Base-by-base conservation (phyloP, 2,888 invertebrate genomes). In the Pomacea canaliculata region DNA sequence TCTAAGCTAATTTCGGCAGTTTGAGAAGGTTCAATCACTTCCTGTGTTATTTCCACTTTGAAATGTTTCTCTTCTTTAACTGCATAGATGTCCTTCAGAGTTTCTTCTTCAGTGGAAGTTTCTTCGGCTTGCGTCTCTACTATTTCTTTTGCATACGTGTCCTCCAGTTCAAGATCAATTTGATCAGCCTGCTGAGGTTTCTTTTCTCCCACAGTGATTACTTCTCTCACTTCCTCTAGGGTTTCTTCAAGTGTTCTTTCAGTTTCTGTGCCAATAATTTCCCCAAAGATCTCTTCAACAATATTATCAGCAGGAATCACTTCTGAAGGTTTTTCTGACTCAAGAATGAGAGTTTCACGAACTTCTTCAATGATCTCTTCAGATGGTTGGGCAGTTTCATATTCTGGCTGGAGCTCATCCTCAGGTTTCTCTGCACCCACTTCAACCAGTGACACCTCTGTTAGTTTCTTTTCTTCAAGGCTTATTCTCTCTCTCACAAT, bases 221-320 rank as follows among this genome's bases (percentile, higher is more conserved):
- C 81, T 70, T 81, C 81, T 73, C 77, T 80, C 49, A 71, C 71
- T 73, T 83, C 83, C 73, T 84, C 84, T 76, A 81, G 80, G n/a
- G 74, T 66, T 70, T 77, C 77, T 27, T 71, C 72, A 19, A 37
- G 37, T 56, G 77, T 69, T 66, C 70, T 51, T 37, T 77, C 74
- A 51, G 63, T 60, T 46, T 76, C 71, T 48, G 73, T 66, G 4
- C 10, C 12, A 56, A 56, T 16, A n/a, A 63, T 12, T 19, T 63
- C 63, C 19, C 12, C 19, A 19, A 72, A 65, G 5, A 71, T 67
- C 66, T 76, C 72, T 49, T 77, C 65, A 49, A 51, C 46, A 3
- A 27, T 23, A 48, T n/a, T 71, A 46, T 71, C 18, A 59, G 10
- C 63, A 63, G 63, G 63, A 23, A 63, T 19, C 23, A 79, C 71